Evolutionary conservation across 2,113 vertebrate species (phyloP), one percentile per base, ranked within the genome.

Genomic region (Chionodraco myersi): DNA sequence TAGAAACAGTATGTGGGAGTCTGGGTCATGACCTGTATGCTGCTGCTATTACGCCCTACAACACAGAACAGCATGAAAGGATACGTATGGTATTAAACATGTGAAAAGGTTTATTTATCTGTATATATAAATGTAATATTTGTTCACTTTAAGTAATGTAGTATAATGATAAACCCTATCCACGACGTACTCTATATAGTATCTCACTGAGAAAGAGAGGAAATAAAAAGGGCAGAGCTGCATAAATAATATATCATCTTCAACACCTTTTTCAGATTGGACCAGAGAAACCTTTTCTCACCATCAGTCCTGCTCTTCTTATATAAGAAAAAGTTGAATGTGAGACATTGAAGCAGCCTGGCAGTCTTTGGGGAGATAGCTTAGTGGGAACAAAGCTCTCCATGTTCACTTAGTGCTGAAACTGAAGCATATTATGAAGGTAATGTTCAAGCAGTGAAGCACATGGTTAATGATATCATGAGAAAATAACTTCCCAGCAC

Each of bases 401-500:
- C 45, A 30, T 30, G 53, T 21, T 16, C 26, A 56, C 51, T 18
- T 57, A 68, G 6, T 30, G 62, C 44, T 75, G 23, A 70, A 34
- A 54, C 3, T 12, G 6, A 69, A 49, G 36, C 52, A 3, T 45
- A 57, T 51, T 58, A 30, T 15, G 0, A 49, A n/a, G 16, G 16
- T 36, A 51, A 12, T 18, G 2, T 18, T 21, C 10, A 30, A 18
- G 14, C 45, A 52, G 13, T 2, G 5, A 4, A 16, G 5, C 56
- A 68, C n/a, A 62, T 73, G 57, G 11, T 52, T 65, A 47, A 76
- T 57, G 56, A 49, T 48, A 44, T 5, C 36, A 72, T 49, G 8
- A 60, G 26, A n/a, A 60, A 45, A 52, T 13, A 62, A 44, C 10
- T 36, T n/a, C 23, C 9, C 10, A 44, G 36, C 44, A 49, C 16